Base-by-base conservation (phyloP, 2,797 vertebrate species). In the Pseudocheirus occidentalis region DNA sequence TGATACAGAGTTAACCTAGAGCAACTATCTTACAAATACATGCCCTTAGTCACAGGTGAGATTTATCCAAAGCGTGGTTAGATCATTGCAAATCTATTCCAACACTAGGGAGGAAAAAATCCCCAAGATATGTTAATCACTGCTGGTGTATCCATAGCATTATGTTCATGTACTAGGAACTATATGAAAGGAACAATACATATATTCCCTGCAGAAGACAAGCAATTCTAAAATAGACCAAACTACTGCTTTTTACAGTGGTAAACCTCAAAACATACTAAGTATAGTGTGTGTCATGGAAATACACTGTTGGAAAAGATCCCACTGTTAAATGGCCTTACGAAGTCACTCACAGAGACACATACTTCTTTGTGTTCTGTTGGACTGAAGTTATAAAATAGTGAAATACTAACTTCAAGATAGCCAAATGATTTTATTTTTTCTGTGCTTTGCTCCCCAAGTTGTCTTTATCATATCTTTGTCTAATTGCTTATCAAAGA, bases 401-500 rank as follows among this genome's bases (percentile, higher is more conserved):
- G 93, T 96, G 96, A 97, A 97, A 95, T 73, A 94, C 96, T 94
- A 95, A 92, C 96, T 97, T 97, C 96, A 96, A 93, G 96, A 94
- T 97, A 96, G 92, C 90, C 95, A 95, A 95, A 95, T 95, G 94
- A 96, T 97, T 97, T 95, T 31, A 57, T 58, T 56, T 96, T 98
- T 97, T 97, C 97, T 93, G 27, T 94, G 97, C 95, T 95, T 97
- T 56, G 90, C 93, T 94, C 95, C 93, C 91, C 94, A 92, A 94
- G 92, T 96, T 97, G 96, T 94, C 27, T 81, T 81, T 97, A 97
- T 40, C 94, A 62, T 96, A 97, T 97, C 96, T 97, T 96, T 55
- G 91, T 96, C 94, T 97, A 93, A 6, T 90, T 96, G 94, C 96
- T 98, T 98, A 96, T 97, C 95, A 96, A 93, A 98, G 81, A 95